phyloP scores from a whole-genome alignment of 1,140 invertebrate species.

The Pinna nobilis region DNA sequence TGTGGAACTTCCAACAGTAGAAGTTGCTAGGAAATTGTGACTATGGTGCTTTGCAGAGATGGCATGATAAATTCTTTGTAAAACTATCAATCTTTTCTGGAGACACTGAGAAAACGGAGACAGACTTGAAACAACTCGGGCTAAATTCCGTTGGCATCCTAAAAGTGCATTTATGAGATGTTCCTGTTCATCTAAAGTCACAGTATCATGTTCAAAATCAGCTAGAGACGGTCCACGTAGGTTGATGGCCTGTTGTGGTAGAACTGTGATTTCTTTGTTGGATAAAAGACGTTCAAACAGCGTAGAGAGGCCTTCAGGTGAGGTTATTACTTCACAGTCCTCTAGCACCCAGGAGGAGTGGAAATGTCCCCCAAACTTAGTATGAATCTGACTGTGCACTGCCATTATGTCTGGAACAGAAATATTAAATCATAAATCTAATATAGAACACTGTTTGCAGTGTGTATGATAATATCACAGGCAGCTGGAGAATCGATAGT shows the following conservation, averaged over 20 bases:
- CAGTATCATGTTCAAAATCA: conserved; percentile 75
- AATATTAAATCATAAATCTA: too few species aligned
- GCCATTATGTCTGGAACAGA: too few species aligned
- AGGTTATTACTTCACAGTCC: conserved; percentile 78
- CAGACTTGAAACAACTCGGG: conserved; percentile 77
- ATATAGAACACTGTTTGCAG: too few species aligned
- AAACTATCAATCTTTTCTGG: conserved; percentile 78
- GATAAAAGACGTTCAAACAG: conserved; percentile 78
- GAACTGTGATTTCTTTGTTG: conserved; percentile 76
- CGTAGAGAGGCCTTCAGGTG: conserved; percentile 76
- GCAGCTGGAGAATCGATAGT: too few species aligned
- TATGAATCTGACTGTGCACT: conserved; percentile 11
- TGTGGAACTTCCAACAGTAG: conserved; percentile 1
- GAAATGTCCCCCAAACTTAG: conserved; percentile 79
- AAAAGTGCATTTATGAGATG: conserved; percentile 77
- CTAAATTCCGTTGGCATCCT: conserved; percentile 77
- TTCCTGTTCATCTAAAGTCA: conserved; percentile 76
- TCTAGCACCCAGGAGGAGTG: conserved; percentile 79
- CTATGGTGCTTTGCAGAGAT: conserved; percentile 78
- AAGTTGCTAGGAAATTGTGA: conserved; percentile 35
- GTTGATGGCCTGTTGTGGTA: conserved; percentile 73
- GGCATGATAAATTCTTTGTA: conserved; percentile 80
- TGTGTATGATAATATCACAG: too few species aligned
- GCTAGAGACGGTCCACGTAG: conserved; percentile 73
- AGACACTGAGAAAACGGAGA: conserved; percentile 78